Percentiles rank a stretch among this genome's conserved stretches.
Evolutionary conservation across 2,888 invertebrate species (phyloP).

Genomic region (Athrips mouffetella): DNA sequence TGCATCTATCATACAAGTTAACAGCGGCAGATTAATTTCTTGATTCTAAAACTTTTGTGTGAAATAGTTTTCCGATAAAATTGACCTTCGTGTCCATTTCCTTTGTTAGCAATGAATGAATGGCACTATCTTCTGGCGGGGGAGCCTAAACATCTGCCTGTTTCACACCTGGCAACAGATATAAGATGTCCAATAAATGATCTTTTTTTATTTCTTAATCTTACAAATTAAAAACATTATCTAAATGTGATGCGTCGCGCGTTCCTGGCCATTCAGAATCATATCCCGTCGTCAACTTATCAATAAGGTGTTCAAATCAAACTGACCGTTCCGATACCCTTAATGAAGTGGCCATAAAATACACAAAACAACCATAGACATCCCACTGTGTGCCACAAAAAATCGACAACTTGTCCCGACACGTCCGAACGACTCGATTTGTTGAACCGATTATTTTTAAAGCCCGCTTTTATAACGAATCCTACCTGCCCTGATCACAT

Average conservation of each 20-base stretch:
- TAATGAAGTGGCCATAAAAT: conserved; percentile 71
- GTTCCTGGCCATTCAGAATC: not conserved
- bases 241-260: conserved; percentile 6
- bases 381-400: conserved; percentile 64
- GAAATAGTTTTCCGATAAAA: too few species aligned
- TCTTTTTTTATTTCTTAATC: not conserved
- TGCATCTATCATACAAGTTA: too few species aligned
- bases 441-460: conserved; percentile 64
- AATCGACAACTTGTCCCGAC: conserved; percentile 66
- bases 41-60: too few species aligned
- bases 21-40: too few species aligned
- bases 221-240: conserved; percentile 4
- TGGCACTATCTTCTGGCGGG: too few species aligned
- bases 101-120: too few species aligned
- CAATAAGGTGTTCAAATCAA: conserved; percentile 47
- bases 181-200: not conserved
- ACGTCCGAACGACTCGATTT: conserved; percentile 68
- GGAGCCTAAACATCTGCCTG: too few species aligned
- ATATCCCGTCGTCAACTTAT: conserved; percentile 49
- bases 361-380: conserved; percentile 64
- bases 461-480: conserved; percentile 34
- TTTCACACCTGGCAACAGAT: too few species aligned
- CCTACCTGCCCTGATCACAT: conserved; percentile 34
- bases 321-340: conserved; percentile 49
- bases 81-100: too few species aligned